Evolutionary conservation across 2,888 invertebrate species (phyloP), one percentile per base, ranked within the genome.

Genomic region (Plebejus anna): DNA sequence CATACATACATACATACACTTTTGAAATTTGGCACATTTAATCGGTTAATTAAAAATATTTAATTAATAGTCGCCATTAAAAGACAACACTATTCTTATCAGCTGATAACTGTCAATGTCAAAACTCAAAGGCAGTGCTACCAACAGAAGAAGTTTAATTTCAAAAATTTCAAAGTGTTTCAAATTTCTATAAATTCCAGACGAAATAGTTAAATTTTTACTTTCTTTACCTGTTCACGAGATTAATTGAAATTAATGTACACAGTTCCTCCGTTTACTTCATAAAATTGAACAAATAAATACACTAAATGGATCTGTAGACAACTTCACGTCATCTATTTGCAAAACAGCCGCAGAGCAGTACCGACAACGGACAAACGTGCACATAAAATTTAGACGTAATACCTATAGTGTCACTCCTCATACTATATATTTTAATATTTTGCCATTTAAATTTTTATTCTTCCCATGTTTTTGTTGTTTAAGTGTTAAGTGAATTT

Each of bases 351-450:
- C 89, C 89, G 90, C 91, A 91, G 92, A 81, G 83, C 83, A 83
- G 83, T 92, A 92, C 91, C 91, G 92, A 90, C 90, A 91, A 92
- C 91, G 91, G 92, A 90, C 90, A 91, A 91, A 90, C 91, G 92
- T 92, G 92, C 92, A 91, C 89, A 89, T 89, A 90, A 90, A 91
- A 91, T 91, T 90, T 89, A 91, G 92, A 90, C 92, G 92, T 92
- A 90, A 90, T 84, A 88, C 85, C 86, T 85, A 87, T 89, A 89
- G 91, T 92, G 92, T 90, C 91, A 90, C 87, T 90, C 90, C 89
- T 89, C 88, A 89, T 89, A 89, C 86, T 89, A 89, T 82, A 82
- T 88, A 22, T 22, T 91, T 91, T 90, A 91, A 86, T 90, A 89
- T 87, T 86, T 89, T 88, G 89, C 85, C 88, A 88, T 89, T 87